Percentiles rank a stretch among this genome's conserved stretches.
These are phyloP conservation scores for Abscondita cerata DNA, from an alignment of 2,888 invertebrate species.

Conservation along the genomic window DNA sequence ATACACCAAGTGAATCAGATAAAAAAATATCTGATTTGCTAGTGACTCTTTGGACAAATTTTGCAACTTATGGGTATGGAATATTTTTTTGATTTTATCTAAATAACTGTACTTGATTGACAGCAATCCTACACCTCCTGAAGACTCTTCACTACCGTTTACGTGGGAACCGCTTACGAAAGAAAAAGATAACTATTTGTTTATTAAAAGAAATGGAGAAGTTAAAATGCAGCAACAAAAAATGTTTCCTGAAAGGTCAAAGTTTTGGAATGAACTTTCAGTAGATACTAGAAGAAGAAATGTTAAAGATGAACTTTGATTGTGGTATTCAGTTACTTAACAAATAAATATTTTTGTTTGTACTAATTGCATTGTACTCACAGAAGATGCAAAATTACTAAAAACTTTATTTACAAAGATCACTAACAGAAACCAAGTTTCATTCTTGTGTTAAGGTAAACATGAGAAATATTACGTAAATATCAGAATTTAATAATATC, in stretches of 20 bases:
- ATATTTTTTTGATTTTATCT: background rate
- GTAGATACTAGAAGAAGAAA: slow-evolving; percentile 56
- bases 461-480: too few relatives aligned
- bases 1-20: slow-evolving; percentile 54
- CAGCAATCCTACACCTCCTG: slow-evolving; percentile 72
- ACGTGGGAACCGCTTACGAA: slow-evolving; percentile 68
- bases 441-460: too few relatives aligned
- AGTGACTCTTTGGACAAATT: slow-evolving; percentile 76
- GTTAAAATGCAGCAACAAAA: background rate
- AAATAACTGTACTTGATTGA: slow-evolving; percentile 41
- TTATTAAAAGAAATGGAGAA: slow-evolving; percentile 59
- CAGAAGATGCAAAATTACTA: too few relatives aligned
- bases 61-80: slow-evolving; percentile 72
- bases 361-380: too few relatives aligned
- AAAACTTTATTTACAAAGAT: too few relatives aligned
- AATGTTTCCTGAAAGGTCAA: slow-evolving; percentile 61
- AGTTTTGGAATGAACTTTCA: slow-evolving; percentile 69
- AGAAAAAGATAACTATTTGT: slow-evolving; percentile 63
- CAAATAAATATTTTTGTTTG: too few relatives aligned
- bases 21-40: slow-evolving; percentile 67
- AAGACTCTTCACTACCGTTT: slow-evolving; percentile 54
- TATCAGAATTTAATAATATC: too few relatives aligned
- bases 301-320: slow-evolving; percentile 54
- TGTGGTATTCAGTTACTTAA: too few relatives aligned
- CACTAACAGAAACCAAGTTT: too few relatives aligned